These are phyloP conservation scores for Onychostoma macrolepis DNA, from an alignment of 2,113 vertebrate species.

Conservation along the genomic window DNA sequence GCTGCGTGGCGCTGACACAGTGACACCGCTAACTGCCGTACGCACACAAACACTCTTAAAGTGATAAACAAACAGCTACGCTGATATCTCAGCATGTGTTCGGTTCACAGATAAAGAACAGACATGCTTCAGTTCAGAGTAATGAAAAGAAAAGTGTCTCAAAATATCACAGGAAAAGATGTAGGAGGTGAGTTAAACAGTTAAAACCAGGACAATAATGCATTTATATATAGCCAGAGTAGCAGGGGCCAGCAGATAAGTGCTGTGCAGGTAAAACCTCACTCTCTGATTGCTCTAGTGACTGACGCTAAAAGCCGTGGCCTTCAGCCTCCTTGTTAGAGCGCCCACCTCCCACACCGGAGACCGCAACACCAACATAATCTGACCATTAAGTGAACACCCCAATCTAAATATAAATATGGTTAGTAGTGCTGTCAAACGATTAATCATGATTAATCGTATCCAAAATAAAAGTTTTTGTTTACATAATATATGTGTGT, in stretches of 20 bases:
- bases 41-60: constrained; percentile 23
- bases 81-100: constrained; percentile 20
- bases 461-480: too few species aligned
- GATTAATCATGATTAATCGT: too few species aligned
- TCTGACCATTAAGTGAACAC: background rate
- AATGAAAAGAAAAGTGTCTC: background rate
- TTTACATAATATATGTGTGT: too few species aligned
- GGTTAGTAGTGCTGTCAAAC: too few species aligned
- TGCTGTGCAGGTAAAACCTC: too few species aligned
- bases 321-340: too few species aligned
- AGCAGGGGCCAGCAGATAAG: too few species aligned
- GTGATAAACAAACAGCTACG: constrained; percentile 14
- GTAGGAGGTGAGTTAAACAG: background rate
- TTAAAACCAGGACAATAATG: background rate
- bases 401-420: background rate
- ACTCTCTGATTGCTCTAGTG: too few species aligned
- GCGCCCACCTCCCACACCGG: too few species aligned
- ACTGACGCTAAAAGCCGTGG: too few species aligned
- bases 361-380: too few species aligned
- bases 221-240: background rate
- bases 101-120: background rate
- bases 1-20: background rate
- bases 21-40: constrained; percentile 14
- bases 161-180: constrained; percentile 3
- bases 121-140: background rate